Evolutionary conservation across 35 echinoderm and acorn worm genomes (phyloP).

Genomic region (Ophioderma brevispina): DNA sequence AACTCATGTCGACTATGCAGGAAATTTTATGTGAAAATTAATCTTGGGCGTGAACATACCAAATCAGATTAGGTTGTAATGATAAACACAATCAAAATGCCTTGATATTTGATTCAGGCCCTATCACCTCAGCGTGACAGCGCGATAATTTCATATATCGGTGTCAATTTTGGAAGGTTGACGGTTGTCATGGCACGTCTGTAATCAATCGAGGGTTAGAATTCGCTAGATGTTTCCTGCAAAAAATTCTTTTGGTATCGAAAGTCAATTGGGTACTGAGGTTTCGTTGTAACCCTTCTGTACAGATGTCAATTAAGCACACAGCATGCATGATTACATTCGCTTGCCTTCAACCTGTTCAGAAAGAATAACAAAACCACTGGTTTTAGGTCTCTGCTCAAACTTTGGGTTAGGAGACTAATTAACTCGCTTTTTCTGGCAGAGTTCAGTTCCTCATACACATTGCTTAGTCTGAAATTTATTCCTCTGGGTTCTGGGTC

Average conservation of each 20-base stretch:
- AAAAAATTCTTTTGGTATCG: slow-evolving; percentile 5
- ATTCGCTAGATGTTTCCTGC: neutral
- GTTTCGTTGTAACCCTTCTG: neutral
- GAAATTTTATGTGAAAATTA: neutral
- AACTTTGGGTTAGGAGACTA: too few relatives aligned
- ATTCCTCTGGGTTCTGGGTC: too few relatives aligned
- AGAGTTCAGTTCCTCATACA: too few relatives aligned
- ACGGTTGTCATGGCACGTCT: neutral
- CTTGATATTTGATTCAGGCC: neutral
- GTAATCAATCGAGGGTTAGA: neutral
- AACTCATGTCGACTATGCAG: too few relatives aligned
- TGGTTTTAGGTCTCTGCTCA: too few relatives aligned
- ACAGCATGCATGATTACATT: neutral
- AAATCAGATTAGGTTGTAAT: slow-evolving; percentile 3
- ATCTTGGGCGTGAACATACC: neutral
- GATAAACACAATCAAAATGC: slow-evolving; percentile 14
- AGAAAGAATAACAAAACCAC: too few relatives aligned
- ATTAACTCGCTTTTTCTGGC: neutral
- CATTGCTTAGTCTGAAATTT: too few relatives aligned
- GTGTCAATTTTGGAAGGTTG: slow-evolving; percentile 4
- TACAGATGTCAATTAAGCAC: neutral
- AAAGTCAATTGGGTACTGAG: neutral
- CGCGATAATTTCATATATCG: slow-evolving; percentile 4
- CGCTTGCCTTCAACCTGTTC: too few relatives aligned
- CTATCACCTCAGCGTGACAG: neutral